Percentiles rank a stretch among this genome's conserved stretches.
These are phyloP conservation scores for Nyctereutes procyonoides DNA, from an alignment of 2,113 vertebrate species.

Conservation along the genomic window DNA sequence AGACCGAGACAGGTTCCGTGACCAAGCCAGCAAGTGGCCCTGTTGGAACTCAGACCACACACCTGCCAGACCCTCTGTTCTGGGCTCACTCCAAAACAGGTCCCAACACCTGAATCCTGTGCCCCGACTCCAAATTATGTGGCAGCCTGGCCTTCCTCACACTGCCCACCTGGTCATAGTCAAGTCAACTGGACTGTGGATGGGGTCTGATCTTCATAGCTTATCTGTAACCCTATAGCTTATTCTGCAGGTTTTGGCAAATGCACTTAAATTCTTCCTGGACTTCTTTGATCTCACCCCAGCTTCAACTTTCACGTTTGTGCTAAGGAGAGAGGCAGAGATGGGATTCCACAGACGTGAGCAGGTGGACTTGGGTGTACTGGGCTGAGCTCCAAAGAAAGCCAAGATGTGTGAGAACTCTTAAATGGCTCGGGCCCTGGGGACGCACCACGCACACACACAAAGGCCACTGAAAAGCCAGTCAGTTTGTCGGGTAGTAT, in stretches of 20 bases:
- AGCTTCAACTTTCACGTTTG: neutral
- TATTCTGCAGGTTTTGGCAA: neutral
- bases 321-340: constrained; percentile 23
- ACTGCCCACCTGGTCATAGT: neutral
- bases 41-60: neutral
- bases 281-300: neutral
- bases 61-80: neutral
- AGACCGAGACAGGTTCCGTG: neutral
- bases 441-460: accelerated
- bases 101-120: too few species aligned
- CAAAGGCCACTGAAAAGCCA: neutral
- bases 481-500: neutral
- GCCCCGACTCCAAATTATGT: accelerated
- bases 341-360: neutral
- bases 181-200: accelerated
- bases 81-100: neutral
- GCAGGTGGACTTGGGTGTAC: constrained; percentile 17
- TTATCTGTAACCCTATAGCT: neutral
- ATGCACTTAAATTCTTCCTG: neutral
- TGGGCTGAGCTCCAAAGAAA: constrained; percentile 63
- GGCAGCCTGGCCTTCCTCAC: neutral
- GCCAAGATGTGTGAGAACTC: constrained; percentile 65
- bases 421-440: neutral
- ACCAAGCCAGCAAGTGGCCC: neutral
- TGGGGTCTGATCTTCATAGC: neutral